Percentiles rank a stretch among this genome's conserved stretches.
Evolutionary conservation across 2,797 vertebrate species (phyloP).

Genomic region (Typhlichthys subterraneus): DNA sequence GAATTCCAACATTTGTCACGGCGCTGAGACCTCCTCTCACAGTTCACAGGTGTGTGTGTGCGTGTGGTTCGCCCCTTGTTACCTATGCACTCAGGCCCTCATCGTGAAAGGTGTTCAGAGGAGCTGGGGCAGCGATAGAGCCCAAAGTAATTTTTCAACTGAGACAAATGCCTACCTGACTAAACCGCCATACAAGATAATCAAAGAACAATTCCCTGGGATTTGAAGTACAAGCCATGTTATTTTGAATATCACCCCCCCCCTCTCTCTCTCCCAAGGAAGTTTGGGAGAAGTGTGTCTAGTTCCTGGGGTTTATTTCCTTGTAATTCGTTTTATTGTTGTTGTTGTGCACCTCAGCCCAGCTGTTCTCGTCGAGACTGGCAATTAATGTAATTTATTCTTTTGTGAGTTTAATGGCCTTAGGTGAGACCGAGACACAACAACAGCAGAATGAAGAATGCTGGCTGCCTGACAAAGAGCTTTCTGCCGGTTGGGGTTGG

Average conservation of each 20-base stretch:
- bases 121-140: constrained; percentile 42
- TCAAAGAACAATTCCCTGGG: constrained; percentile 12
- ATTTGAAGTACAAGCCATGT: constrained; percentile 42
- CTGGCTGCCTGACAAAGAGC: constrained; percentile 60
- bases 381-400: constrained; percentile 80
- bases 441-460: constrained; percentile 66
- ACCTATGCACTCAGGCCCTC: constrained; percentile 60
- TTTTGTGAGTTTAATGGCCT: constrained; percentile 79
- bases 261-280: constrained; percentile 22
- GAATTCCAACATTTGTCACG: constrained; percentile 61
- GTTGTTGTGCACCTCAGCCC: constrained; percentile 71
- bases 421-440: constrained; percentile 72
- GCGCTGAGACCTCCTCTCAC: constrained; percentile 32
- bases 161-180: constrained; percentile 21
- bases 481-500: constrained; percentile 49
- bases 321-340: constrained; percentile 70
- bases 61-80: constrained; percentile 60
- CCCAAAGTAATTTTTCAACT: constrained; percentile 30
- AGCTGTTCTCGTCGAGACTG: constrained; percentile 75
- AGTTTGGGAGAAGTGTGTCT: constrained; percentile 47
- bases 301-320: constrained; percentile 66
- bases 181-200: constrained; percentile 9
- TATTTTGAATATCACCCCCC: constrained; percentile 18
- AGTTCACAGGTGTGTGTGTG: constrained; percentile 52
- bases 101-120: constrained; percentile 47